Percentiles rank a stretch among this genome's conserved stretches.
Conservation (phyloP, 2,888 invertebrate species). For the Diarsia dahlii region DNA sequence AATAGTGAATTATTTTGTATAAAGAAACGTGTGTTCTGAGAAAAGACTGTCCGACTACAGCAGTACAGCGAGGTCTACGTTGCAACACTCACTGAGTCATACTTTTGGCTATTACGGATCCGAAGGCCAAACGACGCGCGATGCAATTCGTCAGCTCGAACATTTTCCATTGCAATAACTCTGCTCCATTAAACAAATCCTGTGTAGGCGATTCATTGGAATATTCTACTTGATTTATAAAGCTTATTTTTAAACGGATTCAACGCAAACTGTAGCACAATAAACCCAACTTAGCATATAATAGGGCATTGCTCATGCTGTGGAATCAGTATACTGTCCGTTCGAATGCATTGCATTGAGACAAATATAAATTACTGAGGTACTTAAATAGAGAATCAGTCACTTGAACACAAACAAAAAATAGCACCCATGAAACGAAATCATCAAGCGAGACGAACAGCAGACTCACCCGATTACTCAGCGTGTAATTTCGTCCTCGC, state of each 20-base stretch:
- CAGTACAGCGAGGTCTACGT: slow-evolving; percentile 61
- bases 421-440: slow-evolving; percentile 81
- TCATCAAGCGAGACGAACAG: slow-evolving; percentile 82
- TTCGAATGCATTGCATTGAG: slow-evolving; percentile 42
- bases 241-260: slow-evolving; percentile 32
- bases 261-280: slow-evolving; percentile 23
- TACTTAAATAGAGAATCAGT: slow-evolving; percentile 76
- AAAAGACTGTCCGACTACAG: slow-evolving; percentile 69
- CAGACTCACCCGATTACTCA: slow-evolving; percentile 87
- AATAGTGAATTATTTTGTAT: slow-evolving; percentile 61
- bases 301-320: slow-evolving; percentile 46
- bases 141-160: slow-evolving; percentile 77
- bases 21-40: slow-evolving; percentile 69
- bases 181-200: slow-evolving; percentile 74
- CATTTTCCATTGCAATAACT: slow-evolving; percentile 77
- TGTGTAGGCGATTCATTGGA: slow-evolving; percentile 65
- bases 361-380: slow-evolving; percentile 66
- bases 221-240: slow-evolving; percentile 43
- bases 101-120: slow-evolving; percentile 79
- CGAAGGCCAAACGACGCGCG: slow-evolving; percentile 79
- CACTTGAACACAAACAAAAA: slow-evolving; percentile 78
- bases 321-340: slow-evolving; percentile 57
- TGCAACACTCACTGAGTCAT: slow-evolving; percentile 82
- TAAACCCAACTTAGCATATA: slow-evolving; percentile 50
- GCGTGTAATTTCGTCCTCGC: slow-evolving; percentile 85